Conservation (phyloP, 2,888 invertebrate genomes). For the Rotaria magnacalcarata region DNA sequence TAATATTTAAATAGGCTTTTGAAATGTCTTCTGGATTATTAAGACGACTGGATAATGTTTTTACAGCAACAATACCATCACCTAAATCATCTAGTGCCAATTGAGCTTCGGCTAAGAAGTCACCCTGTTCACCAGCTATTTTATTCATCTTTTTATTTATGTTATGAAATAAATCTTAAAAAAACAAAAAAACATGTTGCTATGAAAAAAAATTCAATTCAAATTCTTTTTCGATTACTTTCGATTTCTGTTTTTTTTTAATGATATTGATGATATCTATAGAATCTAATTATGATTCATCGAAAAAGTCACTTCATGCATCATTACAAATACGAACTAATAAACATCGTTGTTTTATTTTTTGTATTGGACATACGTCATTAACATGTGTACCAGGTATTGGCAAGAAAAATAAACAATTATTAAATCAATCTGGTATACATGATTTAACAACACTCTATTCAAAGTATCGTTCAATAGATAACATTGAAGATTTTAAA, state of each 20-base stretch:
- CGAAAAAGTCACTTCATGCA: background rate
- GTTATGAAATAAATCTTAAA: too few species aligned
- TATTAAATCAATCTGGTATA: background rate
- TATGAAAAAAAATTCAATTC: background rate
- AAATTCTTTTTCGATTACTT: background rate
- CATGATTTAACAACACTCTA: background rate
- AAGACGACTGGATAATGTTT: background rate
- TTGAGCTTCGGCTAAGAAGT: conserved; percentile 6
- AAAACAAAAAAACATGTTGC: background rate
- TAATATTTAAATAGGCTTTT: conserved; percentile 9
- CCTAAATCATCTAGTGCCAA: background rate
- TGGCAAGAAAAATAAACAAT: background rate
- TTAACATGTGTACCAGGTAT: conserved; percentile 36
- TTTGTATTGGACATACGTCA: conserved; percentile 32
- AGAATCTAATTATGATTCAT: background rate
- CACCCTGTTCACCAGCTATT: background rate
- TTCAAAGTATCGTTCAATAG: background rate
- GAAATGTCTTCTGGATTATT: background rate
- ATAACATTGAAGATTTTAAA: background rate
- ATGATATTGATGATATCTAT: background rate
- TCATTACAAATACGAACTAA: conserved; percentile 11
- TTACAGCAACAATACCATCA: background rate
- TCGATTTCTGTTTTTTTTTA: background rate
- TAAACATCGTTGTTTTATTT: conserved; percentile 20
- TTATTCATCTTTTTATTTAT: too few species aligned